These are phyloP conservation scores for Cryptomyrus ogoouensis DNA, from an alignment of 2,113 vertebrate genomes.

Conservation along the genomic window DNA sequence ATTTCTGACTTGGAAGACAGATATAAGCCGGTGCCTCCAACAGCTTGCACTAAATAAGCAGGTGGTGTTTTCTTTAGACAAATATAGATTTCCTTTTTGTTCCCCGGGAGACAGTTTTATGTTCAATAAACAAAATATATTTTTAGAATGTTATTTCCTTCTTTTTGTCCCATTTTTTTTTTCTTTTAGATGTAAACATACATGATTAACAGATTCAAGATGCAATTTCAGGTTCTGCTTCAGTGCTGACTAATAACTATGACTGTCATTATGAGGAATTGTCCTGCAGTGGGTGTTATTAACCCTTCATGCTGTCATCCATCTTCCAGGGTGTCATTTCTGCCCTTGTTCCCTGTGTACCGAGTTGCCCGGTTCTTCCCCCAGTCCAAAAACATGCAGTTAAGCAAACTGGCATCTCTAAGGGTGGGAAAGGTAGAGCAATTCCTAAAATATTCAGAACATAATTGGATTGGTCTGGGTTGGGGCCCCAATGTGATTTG, in stretches of 20 bases:
- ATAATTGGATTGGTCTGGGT: background rate
- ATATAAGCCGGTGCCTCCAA: background rate
- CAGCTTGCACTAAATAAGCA: background rate
- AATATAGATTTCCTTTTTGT: background rate
- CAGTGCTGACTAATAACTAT: background rate
- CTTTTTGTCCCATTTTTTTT: background rate
- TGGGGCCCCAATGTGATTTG: background rate
- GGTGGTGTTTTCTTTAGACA: background rate
- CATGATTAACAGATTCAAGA: background rate
- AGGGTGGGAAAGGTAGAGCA: background rate
- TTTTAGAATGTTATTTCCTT: slow-evolving; percentile 4
- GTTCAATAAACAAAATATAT: background rate
- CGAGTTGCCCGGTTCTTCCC: background rate
- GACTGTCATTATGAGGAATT: background rate
- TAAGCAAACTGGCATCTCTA: background rate
- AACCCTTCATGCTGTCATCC: background rate
- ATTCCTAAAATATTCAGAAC: background rate
- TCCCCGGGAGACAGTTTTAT: background rate
- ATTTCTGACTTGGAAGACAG: background rate
- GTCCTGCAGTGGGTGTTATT: background rate
- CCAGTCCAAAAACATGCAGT: background rate
- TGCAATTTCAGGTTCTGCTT: background rate
- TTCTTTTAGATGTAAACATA: background rate
- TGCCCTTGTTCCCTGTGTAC: background rate
- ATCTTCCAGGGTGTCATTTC: background rate